Evolutionary conservation across 2,888 invertebrate species (phyloP), one percentile per base, ranked within the genome.

Genomic region (Amaurobius ferox): DNA sequence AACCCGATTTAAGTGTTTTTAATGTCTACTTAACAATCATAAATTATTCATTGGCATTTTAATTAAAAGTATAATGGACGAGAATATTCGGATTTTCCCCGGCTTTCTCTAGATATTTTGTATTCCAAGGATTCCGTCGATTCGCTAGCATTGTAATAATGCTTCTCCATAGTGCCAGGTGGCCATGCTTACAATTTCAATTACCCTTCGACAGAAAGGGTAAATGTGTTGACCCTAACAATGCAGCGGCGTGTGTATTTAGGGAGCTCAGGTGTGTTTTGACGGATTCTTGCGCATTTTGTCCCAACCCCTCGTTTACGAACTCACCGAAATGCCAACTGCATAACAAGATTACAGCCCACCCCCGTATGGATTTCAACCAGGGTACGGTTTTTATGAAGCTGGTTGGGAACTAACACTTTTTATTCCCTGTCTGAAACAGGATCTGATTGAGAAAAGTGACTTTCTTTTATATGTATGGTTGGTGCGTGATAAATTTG

Each of bases 201-300:
- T 67, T 67, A 67, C 30, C 11, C 35, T 11, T 11, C 39, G 30
- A 67, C 30, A 35, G 67, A 67, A 67, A 67, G 67, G 67, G 67
- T 39, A 67, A 67, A 67, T 67, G 30, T 67, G 67, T 67, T 67
- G 67, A 67, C 39, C 35, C 35, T 11, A 35, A 67, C 67, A 67
- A 67, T 35, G 35, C 67, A 67, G 39, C 23, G 39, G 16, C n/a
- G n/a, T 67, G 67, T 67, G 67, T 67, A 39, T 39, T 67, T 67
- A 67, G 67, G 67, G 35, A 19, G 67, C 67, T 67, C 67, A 67
- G 67, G 67, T 67, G 67, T 67, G 67, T 35, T 9, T 26, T 30
- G 23, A 23, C 67, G 32, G 19, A 23, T 35, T 16, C 35, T 30
- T 67, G 66, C 66, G 66, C 29, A 32, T 35, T 35, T 16, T 61